phyloP scores from a whole-genome alignment of 2,797 vertebrate genomes.

The Euphonia xanthogaster region DNA sequence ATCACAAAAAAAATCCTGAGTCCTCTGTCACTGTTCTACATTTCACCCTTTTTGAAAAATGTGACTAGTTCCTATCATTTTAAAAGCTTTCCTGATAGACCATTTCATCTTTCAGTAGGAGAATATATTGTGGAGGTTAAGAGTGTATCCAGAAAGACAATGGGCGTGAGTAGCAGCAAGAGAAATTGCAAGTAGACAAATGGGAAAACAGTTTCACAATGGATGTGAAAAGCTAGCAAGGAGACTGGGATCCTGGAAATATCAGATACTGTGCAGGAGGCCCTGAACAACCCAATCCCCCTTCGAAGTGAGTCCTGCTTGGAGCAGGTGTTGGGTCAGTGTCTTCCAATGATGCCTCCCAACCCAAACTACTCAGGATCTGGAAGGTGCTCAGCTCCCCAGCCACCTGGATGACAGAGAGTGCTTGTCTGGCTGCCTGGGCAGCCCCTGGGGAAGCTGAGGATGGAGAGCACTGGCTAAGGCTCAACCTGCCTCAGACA shows the following conservation, averaged over 20 bases:
- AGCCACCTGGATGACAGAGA: fast-evolving
- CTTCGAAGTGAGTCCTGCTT: neutral
- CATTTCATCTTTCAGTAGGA: neutral
- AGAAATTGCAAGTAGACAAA: neutral
- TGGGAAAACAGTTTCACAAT: neutral
- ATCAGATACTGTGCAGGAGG: neutral
- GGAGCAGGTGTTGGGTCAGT: neutral
- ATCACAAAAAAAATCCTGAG: neutral
- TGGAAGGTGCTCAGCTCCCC: neutral
- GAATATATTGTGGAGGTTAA: neutral
- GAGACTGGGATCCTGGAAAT: neutral
- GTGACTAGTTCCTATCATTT: neutral
- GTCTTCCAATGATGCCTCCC: neutral
- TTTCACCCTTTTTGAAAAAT: neutral
- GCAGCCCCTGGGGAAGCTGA: neutral
- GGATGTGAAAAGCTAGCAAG: fast-evolving
- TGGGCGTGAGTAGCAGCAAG: neutral
- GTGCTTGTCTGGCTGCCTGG: neutral
- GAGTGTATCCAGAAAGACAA: neutral
- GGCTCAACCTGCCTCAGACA: neutral
- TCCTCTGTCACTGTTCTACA: neutral
- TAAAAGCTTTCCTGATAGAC: neutral
- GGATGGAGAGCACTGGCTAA: neutral
- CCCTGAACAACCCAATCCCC: neutral
- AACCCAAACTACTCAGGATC: neutral